phyloP scores from a whole-genome alignment of 2,888 invertebrate species.

The Pinctada fucata region DNA sequence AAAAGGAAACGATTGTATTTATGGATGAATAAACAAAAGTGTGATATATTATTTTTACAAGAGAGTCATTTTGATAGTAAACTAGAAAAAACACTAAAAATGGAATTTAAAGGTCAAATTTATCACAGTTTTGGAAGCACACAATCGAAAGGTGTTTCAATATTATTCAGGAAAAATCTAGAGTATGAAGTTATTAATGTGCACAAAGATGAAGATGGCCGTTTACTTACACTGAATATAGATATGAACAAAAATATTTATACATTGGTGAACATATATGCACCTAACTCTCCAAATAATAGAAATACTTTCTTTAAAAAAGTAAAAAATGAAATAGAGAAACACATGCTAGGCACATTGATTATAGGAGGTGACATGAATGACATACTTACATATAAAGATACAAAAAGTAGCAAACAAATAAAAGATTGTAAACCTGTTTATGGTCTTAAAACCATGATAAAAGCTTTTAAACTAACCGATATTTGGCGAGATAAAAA shows the following conservation, averaged over 20 bases:
- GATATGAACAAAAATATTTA: constrained; percentile 7
- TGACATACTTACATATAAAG: no score
- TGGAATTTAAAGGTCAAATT: background rate
- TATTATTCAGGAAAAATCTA: background rate
- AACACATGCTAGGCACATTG: background rate
- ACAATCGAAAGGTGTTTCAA: background rate
- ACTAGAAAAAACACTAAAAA: background rate
- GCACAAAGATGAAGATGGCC: constrained; percentile 5
- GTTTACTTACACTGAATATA: constrained; percentile 6
- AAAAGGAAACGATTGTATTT: constrained; percentile 2
- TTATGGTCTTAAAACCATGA: background rate
- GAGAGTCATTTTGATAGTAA: no score
- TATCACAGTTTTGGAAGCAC: background rate
- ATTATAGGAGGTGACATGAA: constrained; percentile 18
- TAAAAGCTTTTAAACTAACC: background rate
- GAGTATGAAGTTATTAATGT: background rate
- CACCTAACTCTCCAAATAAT: constrained; percentile 6
- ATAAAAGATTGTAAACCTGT: background rate
- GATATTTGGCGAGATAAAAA: background rate
- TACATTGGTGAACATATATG: constrained; percentile 13
- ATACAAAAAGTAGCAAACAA: no score
- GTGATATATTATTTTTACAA: no score
- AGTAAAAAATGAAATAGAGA: background rate
- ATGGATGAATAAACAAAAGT: no score
- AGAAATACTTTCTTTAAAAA: constrained; percentile 24